Percentiles rank a stretch among this genome's conserved stretches.
These are phyloP conservation scores for Thamnophis elegans DNA, from an alignment of 2,797 vertebrate species.

Conservation along the genomic window DNA sequence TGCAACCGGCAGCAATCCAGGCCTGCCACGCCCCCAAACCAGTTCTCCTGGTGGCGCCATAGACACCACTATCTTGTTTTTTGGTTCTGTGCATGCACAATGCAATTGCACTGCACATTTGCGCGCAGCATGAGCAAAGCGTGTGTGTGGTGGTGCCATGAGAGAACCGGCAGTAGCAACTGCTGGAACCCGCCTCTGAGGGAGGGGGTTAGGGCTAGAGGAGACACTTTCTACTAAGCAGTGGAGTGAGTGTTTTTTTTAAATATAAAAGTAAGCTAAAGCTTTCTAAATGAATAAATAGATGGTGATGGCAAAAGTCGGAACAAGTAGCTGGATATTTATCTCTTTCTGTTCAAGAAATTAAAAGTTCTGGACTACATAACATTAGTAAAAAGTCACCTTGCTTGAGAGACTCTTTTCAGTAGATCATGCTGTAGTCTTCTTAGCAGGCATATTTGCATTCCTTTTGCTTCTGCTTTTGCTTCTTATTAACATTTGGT, in stretches of 20 bases:
- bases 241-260: not conserved
- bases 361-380: not conserved
- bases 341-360: not conserved
- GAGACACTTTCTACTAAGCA: not conserved
- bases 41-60: too few species aligned
- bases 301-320: not conserved
- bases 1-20: too few species aligned
- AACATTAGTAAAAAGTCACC: not conserved
- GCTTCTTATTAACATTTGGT: not conserved
- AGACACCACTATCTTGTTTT: too few species aligned
- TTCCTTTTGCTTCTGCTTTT: not conserved
- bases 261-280: not conserved
- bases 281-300: not conserved
- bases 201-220: not conserved
- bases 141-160: too few species aligned
- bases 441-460: too few species aligned
- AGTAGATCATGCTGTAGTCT: not conserved
- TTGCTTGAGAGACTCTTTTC: not conserved
- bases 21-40: too few species aligned
- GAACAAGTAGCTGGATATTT: not conserved
- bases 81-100: too few species aligned
- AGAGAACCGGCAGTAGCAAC: too few species aligned
- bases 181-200: too few species aligned
- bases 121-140: too few species aligned
- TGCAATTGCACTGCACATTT: too few species aligned